A percentile compares a stretch with the other conserved stretches of the same genome.
phyloP scores from a whole-genome alignment of 2,888 invertebrate species.

The Phaonia tiefii region DNA sequence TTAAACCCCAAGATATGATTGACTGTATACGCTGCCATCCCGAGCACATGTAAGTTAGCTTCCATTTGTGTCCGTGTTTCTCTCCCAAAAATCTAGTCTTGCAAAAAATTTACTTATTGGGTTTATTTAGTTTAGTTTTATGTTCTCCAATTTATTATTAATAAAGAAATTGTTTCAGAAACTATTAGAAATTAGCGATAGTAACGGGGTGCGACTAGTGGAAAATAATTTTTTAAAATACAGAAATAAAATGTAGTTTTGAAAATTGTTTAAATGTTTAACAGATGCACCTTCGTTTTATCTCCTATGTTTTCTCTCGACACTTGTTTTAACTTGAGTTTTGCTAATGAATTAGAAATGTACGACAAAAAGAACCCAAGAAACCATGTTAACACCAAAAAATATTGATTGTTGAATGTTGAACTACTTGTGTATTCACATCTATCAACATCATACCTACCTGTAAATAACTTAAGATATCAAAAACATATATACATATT shows the following conservation, averaged over 20 bases:
- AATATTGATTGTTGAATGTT: not conserved
- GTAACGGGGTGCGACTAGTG: no score
- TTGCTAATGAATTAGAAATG: no score
- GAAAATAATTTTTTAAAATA: no score
- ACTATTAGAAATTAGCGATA: no score
- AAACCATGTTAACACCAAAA: no score
- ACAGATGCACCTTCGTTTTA: no score
- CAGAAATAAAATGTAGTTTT: no score
- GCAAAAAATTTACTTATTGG: constrained; percentile 3
- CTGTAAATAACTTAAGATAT: constrained; percentile 22
- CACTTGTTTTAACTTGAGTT: no score
- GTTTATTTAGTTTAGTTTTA: constrained; percentile 9
- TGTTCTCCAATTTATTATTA: not conserved
- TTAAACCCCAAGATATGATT: constrained; percentile 90
- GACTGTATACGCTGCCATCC: constrained; percentile 97
- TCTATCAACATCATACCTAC: not conserved
- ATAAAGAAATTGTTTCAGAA: not conserved
- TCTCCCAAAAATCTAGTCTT: not conserved
- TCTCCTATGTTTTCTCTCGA: no score
- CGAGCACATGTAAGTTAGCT: constrained; percentile 94
- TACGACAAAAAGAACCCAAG: no score
- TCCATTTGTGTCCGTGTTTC: constrained; percentile 3
- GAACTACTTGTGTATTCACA: not conserved
- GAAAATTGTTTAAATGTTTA: no score
- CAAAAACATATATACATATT: not conserved